These are phyloP conservation scores for Vulpes ferrilata DNA, from an alignment of 2,113 vertebrate species.

Conservation along the genomic window DNA sequence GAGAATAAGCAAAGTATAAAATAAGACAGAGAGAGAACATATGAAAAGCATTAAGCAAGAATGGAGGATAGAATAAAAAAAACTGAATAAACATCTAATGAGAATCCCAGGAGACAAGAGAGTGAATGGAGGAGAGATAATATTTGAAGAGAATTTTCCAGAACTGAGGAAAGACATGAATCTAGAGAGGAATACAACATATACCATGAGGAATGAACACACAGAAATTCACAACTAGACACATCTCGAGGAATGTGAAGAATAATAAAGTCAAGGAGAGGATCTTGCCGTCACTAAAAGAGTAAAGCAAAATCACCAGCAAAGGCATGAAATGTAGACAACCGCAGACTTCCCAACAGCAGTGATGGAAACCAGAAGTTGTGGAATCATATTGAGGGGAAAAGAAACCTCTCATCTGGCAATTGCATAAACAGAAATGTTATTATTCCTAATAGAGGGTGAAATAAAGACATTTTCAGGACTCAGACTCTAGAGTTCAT, in stretches of 20 bases:
- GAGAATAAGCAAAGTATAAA: neutral
- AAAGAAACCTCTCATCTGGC: neutral
- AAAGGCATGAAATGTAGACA: neutral
- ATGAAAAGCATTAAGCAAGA: neutral
- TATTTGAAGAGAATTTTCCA: constrained; percentile 3
- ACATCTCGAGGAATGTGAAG: neutral
- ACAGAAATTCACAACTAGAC: neutral
- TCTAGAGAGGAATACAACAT: neutral
- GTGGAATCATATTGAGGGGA: neutral
- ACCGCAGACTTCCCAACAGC: neutral
- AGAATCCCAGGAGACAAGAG: constrained; percentile 8
- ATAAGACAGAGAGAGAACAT: neutral
- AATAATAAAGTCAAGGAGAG: neutral
- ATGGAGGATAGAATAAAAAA: neutral
- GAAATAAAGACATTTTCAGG: neutral
- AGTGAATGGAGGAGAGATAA: neutral
- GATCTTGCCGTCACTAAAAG: neutral
- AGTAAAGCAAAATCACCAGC: neutral
- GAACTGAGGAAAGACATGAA: neutral
- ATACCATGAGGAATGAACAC: neutral
- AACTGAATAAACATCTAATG: neutral
- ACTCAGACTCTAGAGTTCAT: neutral
- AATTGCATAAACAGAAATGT: neutral
- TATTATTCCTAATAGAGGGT: neutral
- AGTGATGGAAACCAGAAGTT: neutral